Conservation (phyloP, 2,113 vertebrate genomes). For the Xiphias gladius region DNA sequence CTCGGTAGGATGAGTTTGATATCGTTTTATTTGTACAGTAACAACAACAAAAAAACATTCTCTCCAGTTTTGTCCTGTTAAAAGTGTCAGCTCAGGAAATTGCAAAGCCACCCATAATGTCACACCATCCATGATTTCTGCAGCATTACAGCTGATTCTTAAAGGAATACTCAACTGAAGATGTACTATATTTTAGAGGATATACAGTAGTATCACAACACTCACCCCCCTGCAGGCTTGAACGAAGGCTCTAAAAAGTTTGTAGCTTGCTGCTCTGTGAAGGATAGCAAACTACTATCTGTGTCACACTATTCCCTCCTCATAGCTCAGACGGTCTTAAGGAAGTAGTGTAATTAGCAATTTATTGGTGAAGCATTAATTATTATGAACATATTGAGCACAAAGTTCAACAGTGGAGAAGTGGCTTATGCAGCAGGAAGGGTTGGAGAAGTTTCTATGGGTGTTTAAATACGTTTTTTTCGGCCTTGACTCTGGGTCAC, state of each 20-base stretch:
- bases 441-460: constrained; percentile 25
- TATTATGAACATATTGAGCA: constrained; percentile 25
- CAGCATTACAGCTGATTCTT: constrained; percentile 14
- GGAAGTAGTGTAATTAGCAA: constrained; percentile 28
- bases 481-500: constrained; percentile 20
- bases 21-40: constrained; percentile 50
- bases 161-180: constrained; percentile 39
- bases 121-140: constrained; percentile 2
- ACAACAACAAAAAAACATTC: constrained; percentile 17
- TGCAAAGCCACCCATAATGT: background rate
- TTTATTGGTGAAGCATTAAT: constrained; percentile 19
- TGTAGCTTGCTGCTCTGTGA: constrained; percentile 1
- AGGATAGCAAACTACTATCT: constrained; percentile 10
- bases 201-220: constrained; percentile 5
- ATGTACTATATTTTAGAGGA: background rate
- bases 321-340: constrained; percentile 2
- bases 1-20: constrained; percentile 1
- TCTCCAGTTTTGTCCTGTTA: constrained; percentile 16
- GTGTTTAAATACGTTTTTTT: constrained; percentile 27
- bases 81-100: background rate
- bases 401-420: constrained; percentile 11
- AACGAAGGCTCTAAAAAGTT: constrained; percentile 19
- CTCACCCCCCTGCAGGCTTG: constrained; percentile 1
- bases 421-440: constrained; percentile 19
- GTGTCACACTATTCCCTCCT: constrained; percentile 6